Base-by-base conservation (phyloP, 2,888 invertebrate genomes). In the Acleris sparsana region DNA sequence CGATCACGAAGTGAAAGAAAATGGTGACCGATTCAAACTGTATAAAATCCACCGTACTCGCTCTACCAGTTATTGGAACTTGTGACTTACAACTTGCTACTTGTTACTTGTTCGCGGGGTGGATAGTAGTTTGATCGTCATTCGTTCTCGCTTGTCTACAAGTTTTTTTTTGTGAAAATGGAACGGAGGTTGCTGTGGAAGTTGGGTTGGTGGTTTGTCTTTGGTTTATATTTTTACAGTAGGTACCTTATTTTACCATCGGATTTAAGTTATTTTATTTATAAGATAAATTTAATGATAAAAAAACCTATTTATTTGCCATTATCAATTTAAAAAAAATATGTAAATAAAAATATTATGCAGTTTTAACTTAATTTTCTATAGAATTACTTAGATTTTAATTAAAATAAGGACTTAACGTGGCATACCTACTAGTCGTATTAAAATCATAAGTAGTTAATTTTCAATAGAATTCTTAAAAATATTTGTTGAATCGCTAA, bases 61-160 rank as follows among this genome's bases (percentile, higher is more conserved):
- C 16, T 6, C 53, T 5, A 52, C 25, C 62, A 18, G 62, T 49
- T 62, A 62, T 56, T 62, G 55, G 49, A 56, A 56, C 62, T 62
- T 49, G 22, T 48, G 49, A 56, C 62, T 62, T 51, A 49, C 59
- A 49, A 59, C 59, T 62, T 55, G 62, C 48, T 25, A 48, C 58
- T 58, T 59, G 59, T 63, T 56, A 63, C 51, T 56, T 63, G 58
- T 63, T 64, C 39, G 53, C 16, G 39, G 39, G 9, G 39, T 39
- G 63, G 48, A 51, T 48, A 62, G 62, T 53, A 43, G 39, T 63
- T 58, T 63, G 63, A 64, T 64, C 64, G 53, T 59, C 63, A 63
- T 64, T 59, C 60, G 59, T 64, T 59, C 53, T 52, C 57, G n/a
- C 46, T 46, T 43, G 46, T 53, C 25, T 11, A 9, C 7, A 11